Evolutionary conservation across 1,140 invertebrate species (phyloP).

Genomic region (Scaptomyza hsui): DNA sequence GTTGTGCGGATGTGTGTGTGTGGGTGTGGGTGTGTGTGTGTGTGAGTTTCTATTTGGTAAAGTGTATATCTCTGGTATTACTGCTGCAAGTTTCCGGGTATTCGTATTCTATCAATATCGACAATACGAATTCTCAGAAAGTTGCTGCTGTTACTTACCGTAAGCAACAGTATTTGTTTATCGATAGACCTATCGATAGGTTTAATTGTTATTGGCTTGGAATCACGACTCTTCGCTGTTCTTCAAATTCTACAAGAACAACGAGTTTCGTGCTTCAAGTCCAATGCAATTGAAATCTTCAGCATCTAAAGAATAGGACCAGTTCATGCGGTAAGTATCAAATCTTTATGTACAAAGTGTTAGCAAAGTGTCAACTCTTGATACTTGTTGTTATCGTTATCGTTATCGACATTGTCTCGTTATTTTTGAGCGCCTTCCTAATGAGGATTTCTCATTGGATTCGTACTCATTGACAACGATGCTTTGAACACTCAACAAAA

Average conservation of each 20-base stretch:
- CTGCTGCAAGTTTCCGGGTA: conserved; percentile 47
- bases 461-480: conserved; percentile 64
- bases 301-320: no score
- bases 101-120: conserved; percentile 37
- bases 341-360: no score
- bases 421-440: conserved; percentile 63
- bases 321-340: no score
- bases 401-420: conserved; percentile 13
- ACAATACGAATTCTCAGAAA: conserved; percentile 55
- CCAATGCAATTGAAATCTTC: conserved; percentile 22
- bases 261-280: conserved; percentile 43
- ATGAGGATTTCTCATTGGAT: conserved; percentile 58
- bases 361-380: no score
- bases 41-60: no score
- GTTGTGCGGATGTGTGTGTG: conserved; percentile 3
- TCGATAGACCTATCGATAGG: not conserved
- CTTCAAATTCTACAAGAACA: conserved; percentile 36
- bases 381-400: conserved; percentile 5
- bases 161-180: not conserved
- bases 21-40: not conserved
- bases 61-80: conserved; percentile 28
- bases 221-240: conserved; percentile 52
- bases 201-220: conserved; percentile 43
- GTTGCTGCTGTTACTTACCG: conserved; percentile 40
- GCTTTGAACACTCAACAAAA: conserved; percentile 24